Evolutionary conservation across 1,140 invertebrate genomes (phyloP).

Genomic region (Holcopasites calliopsidis): DNA sequence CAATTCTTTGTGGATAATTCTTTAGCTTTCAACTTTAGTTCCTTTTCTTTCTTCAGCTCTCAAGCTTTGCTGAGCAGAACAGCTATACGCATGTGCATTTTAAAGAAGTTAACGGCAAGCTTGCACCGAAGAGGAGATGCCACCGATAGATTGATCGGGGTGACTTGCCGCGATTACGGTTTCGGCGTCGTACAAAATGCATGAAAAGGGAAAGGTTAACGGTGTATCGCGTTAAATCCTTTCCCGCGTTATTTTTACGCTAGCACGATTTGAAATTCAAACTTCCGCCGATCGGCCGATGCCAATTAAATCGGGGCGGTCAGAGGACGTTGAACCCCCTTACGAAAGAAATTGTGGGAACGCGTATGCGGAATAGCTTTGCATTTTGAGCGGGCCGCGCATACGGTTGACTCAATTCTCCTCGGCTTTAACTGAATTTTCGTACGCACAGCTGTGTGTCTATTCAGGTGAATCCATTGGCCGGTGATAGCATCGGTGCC

Average conservation of each 20-base stretch:
- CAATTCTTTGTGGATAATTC: too few relatives aligned
- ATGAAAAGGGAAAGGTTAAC: conserved; percentile 24
- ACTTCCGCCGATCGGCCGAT: conserved; percentile 11
- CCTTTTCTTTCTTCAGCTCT: too few relatives aligned
- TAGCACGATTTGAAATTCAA: conserved; percentile 38
- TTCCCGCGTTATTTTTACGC: conserved; percentile 7
- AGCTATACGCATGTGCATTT: too few relatives aligned
- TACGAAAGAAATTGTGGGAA: conserved; percentile 32
- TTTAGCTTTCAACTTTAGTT: too few relatives aligned
- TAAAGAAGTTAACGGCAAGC: too few relatives aligned
- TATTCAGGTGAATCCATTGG: conserved; percentile 27
- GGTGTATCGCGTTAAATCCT: neutral
- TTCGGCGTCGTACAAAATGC: neutral
- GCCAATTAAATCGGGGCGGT: conserved; percentile 26
- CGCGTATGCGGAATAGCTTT: conserved; percentile 36
- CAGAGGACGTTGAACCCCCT: conserved; percentile 10
- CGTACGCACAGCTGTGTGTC: conserved; percentile 3
- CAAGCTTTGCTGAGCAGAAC: too few relatives aligned
- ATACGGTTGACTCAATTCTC: conserved; percentile 33
- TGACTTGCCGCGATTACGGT: too few relatives aligned
- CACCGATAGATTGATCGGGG: neutral
- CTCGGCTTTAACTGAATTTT: conserved; percentile 13
- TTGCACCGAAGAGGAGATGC: too few relatives aligned
- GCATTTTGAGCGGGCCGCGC: conserved; percentile 26
- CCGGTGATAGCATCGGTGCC: conserved; percentile 5